Evolutionary conservation across 2,113 vertebrate species (phyloP), one percentile per base, ranked within the genome.

Genomic region (Chrysochloris asiatica): DNA sequence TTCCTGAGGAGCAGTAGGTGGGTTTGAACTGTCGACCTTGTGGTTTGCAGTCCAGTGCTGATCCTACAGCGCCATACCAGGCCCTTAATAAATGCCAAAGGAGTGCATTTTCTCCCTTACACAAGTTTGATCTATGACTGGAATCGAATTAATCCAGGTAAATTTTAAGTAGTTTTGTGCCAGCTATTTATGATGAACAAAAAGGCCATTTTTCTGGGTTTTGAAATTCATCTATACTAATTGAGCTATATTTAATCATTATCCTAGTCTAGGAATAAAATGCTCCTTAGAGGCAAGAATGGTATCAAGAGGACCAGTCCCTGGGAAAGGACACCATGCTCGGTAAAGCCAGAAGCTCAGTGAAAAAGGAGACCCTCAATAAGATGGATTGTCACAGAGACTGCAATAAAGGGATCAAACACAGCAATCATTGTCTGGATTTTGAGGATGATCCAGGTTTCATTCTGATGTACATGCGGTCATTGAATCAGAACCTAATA

Each of bases 181-280:
- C 65, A 81, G 8, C 71, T 94, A 1, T 88, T 80, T 77, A 63
- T 56, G 83, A 93, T 76, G 45, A 78, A 84, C 73, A 63, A 56
- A 89, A 90, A 89, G 16, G 82, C 24, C 13, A 16, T 91, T 75
- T 87, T 89, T 91, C 67, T 91, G n/a, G 83, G 47, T 95, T 95
- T 89, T 93, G 48, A 88, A 95, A 80, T 91, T 81, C 19, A 78
- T 86, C 71, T 94, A 4, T 24, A 73, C 88, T 89, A 79, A 82
- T 72, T 75, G 56, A 93, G 16, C 21, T 41, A 10, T 91, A 56
- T 90, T 69, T 89, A 87, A 89, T 89, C 65, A 85, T 54, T 86
- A 4, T 72, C 8, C 24, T 61, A 43, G 30, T 83, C 38, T 82
- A 79, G 67, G 56, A 87, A 69, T 78, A 72, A 93, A 84, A 90